Percentiles rank a stretch among this genome's conserved stretches.
These are phyloP conservation scores for Formica selysi DNA, from an alignment of 1,140 invertebrate genomes.

Conservation along the genomic window DNA sequence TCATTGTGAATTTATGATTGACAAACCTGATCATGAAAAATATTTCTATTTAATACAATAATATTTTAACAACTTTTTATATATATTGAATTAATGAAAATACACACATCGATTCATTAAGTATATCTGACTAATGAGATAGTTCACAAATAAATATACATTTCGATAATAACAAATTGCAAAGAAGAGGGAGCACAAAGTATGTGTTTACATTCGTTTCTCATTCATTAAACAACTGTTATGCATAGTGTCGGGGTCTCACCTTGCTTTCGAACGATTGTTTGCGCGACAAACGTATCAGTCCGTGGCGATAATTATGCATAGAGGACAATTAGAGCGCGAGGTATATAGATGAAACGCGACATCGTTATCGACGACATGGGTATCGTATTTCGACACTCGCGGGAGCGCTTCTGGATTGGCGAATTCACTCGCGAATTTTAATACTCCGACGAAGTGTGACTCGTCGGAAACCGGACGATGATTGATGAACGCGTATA, in stretches of 20 bases:
- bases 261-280: slow-evolving; percentile 46
- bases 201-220: neutral
- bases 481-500: neutral
- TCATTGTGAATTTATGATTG: slow-evolving; percentile 76
- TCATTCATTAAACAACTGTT: slow-evolving; percentile 17
- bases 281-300: slow-evolving; percentile 35
- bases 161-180: neutral
- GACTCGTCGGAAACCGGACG: neutral
- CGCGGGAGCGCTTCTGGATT: neutral
- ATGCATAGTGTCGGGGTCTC: slow-evolving; percentile 26
- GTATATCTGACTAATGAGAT: neutral
- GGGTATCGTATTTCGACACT: neutral
- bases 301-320: slow-evolving; percentile 35
- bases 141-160: neutral
- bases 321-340: slow-evolving; percentile 10
- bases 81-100: no score
- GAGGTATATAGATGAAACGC: neutral
- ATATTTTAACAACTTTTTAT: neutral
- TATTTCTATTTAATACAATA: neutral
- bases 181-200: neutral
- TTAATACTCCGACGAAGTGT: neutral
- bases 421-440: slow-evolving; percentile 2
- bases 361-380: slow-evolving; percentile 25
- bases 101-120: neutral
- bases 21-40: neutral